Percentiles rank a stretch among this genome's conserved stretches.
Evolutionary conservation across 2,888 invertebrate genomes (phyloP).

Genomic region (Drosophila pseudotalamancana): DNA sequence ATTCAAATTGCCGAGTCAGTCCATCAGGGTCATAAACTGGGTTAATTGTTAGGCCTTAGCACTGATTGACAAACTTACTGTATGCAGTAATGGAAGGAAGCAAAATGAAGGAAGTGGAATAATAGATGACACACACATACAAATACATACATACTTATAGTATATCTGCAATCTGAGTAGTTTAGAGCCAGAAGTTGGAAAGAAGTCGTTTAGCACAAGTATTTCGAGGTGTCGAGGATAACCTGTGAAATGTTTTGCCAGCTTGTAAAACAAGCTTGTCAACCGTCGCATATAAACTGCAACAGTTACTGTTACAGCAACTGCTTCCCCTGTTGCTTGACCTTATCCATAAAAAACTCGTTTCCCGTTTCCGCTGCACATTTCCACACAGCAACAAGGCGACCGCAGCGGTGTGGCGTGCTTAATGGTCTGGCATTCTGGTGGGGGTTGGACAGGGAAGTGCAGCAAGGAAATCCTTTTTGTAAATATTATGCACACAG

Average conservation of each 20-base stretch:
- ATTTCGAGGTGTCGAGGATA: not conserved
- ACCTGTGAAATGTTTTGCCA: constrained; percentile 7
- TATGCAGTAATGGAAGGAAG: no score
- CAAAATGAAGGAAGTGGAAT: no score
- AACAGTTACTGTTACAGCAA: not conserved
- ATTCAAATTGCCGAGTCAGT: constrained; percentile 11
- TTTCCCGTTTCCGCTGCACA: constrained; percentile 63
- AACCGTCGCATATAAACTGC: not conserved
- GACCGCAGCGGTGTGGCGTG: constrained; percentile 60
- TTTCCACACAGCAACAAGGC: constrained; percentile 56
- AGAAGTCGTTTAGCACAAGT: not conserved
- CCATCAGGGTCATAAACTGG: constrained; percentile 2
- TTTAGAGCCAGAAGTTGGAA: not conserved
- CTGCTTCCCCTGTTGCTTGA: not conserved
- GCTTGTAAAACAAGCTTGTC: constrained; percentile 11
- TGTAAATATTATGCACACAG: constrained; percentile 57
- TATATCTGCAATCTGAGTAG: no score
- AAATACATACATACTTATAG: no score
- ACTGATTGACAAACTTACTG: constrained; percentile 42
- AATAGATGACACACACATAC: no score
- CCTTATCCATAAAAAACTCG: constrained; percentile 29
- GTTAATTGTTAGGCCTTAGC: constrained; percentile 20
- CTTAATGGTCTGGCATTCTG: constrained; percentile 61
- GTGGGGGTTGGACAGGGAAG: not conserved
- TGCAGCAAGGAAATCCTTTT: constrained; percentile 48